phyloP scores from a whole-genome alignment of 2,888 invertebrate genomes.

The Muschampia staudingeri region DNA sequence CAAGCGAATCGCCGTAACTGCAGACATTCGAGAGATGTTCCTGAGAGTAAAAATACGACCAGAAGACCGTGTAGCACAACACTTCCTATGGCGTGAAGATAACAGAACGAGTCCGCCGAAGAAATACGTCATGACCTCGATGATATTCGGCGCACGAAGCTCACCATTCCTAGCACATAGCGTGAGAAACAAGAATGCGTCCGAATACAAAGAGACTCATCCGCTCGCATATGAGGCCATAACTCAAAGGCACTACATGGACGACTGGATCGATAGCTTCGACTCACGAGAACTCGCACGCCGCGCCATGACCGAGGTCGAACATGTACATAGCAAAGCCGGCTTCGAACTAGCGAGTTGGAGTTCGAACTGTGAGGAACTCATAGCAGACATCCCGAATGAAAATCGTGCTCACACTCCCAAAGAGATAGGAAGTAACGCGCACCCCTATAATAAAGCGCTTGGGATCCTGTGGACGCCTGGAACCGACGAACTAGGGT shows the following conservation, averaged over 20 bases:
- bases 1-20: slow-evolving; percentile 32
- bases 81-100: slow-evolving; percentile 54
- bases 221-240: not conserved
- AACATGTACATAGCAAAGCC: not conserved
- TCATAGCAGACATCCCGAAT: not conserved
- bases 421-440: not conserved
- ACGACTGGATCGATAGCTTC: not conserved
- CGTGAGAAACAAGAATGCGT: slow-evolving; percentile 49
- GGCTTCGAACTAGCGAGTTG: not conserved
- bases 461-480: not conserved
- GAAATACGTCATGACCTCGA: slow-evolving; percentile 48
- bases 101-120: not conserved
- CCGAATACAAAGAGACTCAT: not conserved
- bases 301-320: not conserved
- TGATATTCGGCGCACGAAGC: slow-evolving; percentile 52
- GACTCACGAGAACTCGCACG: not conserved
- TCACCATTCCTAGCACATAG: slow-evolving; percentile 51
- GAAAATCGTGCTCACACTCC: not conserved
- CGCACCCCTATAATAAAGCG: not conserved
- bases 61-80: slow-evolving; percentile 44
- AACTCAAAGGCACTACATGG: not conserved
- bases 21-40: slow-evolving; percentile 62
- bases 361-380: not conserved
- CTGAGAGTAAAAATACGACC: slow-evolving; percentile 37
- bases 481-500: not conserved